Conservation (phyloP, 2,888 invertebrate genomes). For the Anoplius nigerrimus region DNA sequence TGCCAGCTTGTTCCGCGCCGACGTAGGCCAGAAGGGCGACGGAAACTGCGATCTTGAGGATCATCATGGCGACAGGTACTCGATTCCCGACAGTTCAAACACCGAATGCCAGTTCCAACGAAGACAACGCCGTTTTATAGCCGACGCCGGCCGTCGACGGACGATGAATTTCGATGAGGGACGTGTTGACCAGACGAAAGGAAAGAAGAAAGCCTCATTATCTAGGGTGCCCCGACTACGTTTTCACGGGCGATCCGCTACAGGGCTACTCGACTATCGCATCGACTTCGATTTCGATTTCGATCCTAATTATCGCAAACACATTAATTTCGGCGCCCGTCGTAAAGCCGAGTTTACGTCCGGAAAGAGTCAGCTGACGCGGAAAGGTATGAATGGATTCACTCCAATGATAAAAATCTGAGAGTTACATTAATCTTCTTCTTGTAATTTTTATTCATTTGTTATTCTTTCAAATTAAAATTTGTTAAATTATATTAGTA, state of each 20-base stretch:
- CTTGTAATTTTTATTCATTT: too few species aligned
- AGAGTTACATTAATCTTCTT: too few species aligned
- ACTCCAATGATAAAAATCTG: too few species aligned
- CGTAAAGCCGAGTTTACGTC: too few species aligned
- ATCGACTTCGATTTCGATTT: constrained; percentile 49
- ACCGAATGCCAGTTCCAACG: constrained; percentile 71
- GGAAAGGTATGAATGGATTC: too few species aligned
- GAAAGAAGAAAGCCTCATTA: constrained; percentile 71
- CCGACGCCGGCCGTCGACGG: constrained; percentile 63
- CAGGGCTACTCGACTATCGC: too few species aligned
- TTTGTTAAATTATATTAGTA: too few species aligned
- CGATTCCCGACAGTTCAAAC: constrained; percentile 68
- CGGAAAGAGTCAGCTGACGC: too few species aligned
- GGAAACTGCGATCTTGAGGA: constrained; percentile 57
- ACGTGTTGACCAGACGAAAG: constrained; percentile 64
- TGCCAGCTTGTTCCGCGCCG: constrained; percentile 59
- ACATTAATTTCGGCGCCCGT: constrained; percentile 1
- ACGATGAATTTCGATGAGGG: constrained; percentile 68
- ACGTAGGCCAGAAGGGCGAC: constrained; percentile 59
- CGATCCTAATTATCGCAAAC: constrained; percentile 21
- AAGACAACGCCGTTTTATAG: constrained; percentile 72
- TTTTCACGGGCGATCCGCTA: constrained; percentile 45
- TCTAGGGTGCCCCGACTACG: constrained; percentile 64
- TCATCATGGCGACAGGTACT: constrained; percentile 63
- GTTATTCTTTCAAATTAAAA: too few species aligned